These are phyloP conservation scores for Microcebus tavaratra DNA, from an alignment of 2,113 vertebrate genomes.

Conservation along the genomic window DNA sequence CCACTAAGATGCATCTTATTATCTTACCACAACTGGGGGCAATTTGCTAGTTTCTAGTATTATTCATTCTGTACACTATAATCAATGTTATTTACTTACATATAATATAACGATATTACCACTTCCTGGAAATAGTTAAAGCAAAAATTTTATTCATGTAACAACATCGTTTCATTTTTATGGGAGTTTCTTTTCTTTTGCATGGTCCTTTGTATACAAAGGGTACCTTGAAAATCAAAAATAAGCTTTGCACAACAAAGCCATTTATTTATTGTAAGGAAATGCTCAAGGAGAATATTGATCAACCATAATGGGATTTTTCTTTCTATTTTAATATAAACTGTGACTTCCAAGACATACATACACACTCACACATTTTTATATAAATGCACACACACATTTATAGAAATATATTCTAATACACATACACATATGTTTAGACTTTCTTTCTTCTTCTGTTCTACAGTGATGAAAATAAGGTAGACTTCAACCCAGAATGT, in stretches of 20 bases:
- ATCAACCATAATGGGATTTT: not conserved
- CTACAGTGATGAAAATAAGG: not conserved
- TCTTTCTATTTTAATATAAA: slow-evolving; percentile 8
- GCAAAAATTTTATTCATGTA: not conserved
- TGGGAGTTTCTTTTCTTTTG: not conserved
- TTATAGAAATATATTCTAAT: not conserved
- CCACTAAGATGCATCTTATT: not conserved
- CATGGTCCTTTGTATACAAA: not conserved
- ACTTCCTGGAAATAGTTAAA: not conserved
- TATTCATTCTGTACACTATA: not conserved
- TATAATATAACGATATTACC: not conserved
- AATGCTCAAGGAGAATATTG: slow-evolving; percentile 2
- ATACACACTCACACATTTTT: not conserved
- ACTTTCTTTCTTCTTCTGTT: not conserved
- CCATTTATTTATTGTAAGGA: not conserved
- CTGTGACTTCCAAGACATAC: not conserved
- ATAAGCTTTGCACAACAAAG: not conserved
- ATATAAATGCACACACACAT: rapidly evolving
- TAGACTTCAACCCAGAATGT: not conserved
- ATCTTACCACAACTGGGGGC: not conserved
- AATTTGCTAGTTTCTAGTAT: not conserved
- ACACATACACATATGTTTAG: not conserved
- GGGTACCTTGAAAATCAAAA: not conserved
- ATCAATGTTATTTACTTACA: not conserved
- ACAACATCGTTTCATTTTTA: not conserved